Base-by-base conservation (phyloP, 2,888 invertebrate genomes). In the Hipparchia sbordonii region DNA sequence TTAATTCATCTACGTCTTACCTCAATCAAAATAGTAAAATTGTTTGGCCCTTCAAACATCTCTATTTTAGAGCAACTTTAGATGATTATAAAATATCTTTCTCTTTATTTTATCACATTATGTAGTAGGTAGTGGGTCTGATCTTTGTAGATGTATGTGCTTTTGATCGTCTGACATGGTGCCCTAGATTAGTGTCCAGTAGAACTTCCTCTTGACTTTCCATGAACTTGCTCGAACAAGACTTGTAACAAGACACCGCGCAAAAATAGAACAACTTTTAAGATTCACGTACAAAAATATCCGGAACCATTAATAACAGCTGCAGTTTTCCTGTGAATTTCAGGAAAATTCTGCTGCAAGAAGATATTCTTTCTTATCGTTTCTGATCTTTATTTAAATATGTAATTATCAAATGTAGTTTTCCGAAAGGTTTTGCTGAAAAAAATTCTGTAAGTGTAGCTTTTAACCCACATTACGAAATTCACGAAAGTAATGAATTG, bases 191-290 rank as follows among this genome's bases (percentile, higher is more conserved):
- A 45, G 61, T 7, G 87, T 87, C 87, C 85, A 85, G 88, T 88
- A 89, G 86, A 88, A 87, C 86, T 87, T 88, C 85, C 86, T 81
- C 82, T 84, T 85, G 87, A 82, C 82, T 89, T 91, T 91, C 90
- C 91, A 85, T 91, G 92, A 92, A 92, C 91, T 91, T 92, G 91
- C 85, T 80, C 87, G 85, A 82, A 82, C 76, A 74, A 72, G 72
- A 78, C 74, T 76, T 9, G 78, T 78, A 80, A 80, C 77, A 76
- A 77, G 78, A 80, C 75, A 77, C 74, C 72, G 70, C 23, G 74
- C 76, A 76, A 76, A 78, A 79, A 79, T 77, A 77, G 75, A 67
- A 63, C 63, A 57, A 52, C 46, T 61, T 46, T 63, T 62, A 10
- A 68, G 23, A 13, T 65, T 59, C 51, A 56, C 63, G 67, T 75